Evolutionary conservation across 1,140 invertebrate species (phyloP).

Genomic region (Leguminivora glycinivorella): DNA sequence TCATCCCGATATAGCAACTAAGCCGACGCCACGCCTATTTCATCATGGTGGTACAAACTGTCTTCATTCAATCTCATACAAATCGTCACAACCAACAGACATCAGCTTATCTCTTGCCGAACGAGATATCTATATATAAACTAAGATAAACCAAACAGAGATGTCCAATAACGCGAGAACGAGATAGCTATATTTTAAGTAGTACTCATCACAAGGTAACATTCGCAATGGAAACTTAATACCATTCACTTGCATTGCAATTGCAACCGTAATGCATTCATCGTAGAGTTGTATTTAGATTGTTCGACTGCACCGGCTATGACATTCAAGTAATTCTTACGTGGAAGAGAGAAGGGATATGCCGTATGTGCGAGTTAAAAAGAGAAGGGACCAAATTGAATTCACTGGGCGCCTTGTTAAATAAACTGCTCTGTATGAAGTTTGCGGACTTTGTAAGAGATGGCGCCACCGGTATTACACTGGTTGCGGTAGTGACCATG

Average conservation of each 20-base stretch:
- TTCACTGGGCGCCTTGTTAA: slow-evolving; percentile 48
- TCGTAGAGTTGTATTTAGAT: slow-evolving; percentile 61
- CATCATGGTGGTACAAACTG: slow-evolving; percentile 70
- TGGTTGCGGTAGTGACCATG: not conserved
- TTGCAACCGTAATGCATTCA: slow-evolving; percentile 65
- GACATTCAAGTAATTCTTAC: slow-evolving; percentile 44
- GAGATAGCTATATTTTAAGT: slow-evolving; percentile 68
- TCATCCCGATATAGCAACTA: slow-evolving; percentile 29
- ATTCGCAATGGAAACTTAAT: slow-evolving; percentile 46
- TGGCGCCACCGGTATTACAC: slow-evolving; percentile 56
- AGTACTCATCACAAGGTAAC: slow-evolving; percentile 60
- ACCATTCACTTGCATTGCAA: slow-evolving; percentile 57
- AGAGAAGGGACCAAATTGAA: slow-evolving; percentile 55
- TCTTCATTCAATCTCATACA: slow-evolving; percentile 49
- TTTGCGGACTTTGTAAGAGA: slow-evolving; percentile 55
- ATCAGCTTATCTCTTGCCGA: slow-evolving; percentile 69
- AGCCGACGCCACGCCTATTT: slow-evolving; percentile 65
- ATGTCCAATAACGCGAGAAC: slow-evolving; percentile 54
- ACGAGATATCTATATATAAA: slow-evolving; percentile 76
- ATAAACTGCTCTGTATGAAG: slow-evolving; percentile 44
- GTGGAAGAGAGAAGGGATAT: slow-evolving; percentile 56
- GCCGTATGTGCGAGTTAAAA: slow-evolving; percentile 40
- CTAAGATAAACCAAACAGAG: slow-evolving; percentile 67
- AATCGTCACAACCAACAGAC: slow-evolving; percentile 59
- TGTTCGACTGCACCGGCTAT: slow-evolving; percentile 40